A percentile compares a stretch with the other conserved stretches of the same genome.
phyloP scores from a whole-genome alignment of 2,888 invertebrate genomes.

The Strigamia transsilvanica region DNA sequence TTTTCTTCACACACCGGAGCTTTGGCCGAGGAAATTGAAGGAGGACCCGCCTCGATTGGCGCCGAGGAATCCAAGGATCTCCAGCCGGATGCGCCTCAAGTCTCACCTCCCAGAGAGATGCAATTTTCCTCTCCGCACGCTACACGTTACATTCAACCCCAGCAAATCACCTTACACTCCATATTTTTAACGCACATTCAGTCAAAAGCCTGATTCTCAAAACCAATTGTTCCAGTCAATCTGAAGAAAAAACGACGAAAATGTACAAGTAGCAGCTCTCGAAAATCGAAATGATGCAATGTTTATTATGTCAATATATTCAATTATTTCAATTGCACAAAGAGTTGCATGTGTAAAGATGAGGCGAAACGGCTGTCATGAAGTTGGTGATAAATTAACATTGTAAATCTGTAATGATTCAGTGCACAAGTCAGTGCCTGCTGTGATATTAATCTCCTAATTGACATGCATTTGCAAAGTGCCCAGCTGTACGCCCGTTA shows the following conservation, averaged over 20 bases:
- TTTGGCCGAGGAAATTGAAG: constrained; percentile 55
- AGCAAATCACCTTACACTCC: constrained; percentile 22
- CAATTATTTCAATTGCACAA: constrained; percentile 22
- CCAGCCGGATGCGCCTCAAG: constrained; percentile 49
- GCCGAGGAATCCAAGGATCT: constrained; percentile 49
- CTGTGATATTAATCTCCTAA: constrained; percentile 49
- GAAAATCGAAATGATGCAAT: background rate
- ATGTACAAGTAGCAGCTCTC: too few relatives aligned
- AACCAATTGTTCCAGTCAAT: background rate
- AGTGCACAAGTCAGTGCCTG: constrained; percentile 44
- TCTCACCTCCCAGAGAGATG: constrained; percentile 45
- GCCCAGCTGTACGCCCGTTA: constrained; percentile 47
- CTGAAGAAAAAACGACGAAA: background rate
- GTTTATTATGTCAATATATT: constrained; percentile 1
- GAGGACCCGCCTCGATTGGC: constrained; percentile 48
- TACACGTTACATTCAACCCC: constrained; percentile 41
- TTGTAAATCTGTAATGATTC: constrained; percentile 49
- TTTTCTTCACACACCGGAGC: constrained; percentile 48
- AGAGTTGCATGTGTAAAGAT: constrained; percentile 33
- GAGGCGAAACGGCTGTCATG: constrained; percentile 49
- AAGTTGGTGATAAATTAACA: constrained; percentile 44
- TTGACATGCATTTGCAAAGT: constrained; percentile 49
- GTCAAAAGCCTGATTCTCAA: background rate
- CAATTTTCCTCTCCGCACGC: constrained; percentile 48
- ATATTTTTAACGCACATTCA: constrained; percentile 28